These are phyloP conservation scores for Cheirogaleus major DNA, from an alignment of 2,797 vertebrate genomes.

Conservation along the genomic window DNA sequence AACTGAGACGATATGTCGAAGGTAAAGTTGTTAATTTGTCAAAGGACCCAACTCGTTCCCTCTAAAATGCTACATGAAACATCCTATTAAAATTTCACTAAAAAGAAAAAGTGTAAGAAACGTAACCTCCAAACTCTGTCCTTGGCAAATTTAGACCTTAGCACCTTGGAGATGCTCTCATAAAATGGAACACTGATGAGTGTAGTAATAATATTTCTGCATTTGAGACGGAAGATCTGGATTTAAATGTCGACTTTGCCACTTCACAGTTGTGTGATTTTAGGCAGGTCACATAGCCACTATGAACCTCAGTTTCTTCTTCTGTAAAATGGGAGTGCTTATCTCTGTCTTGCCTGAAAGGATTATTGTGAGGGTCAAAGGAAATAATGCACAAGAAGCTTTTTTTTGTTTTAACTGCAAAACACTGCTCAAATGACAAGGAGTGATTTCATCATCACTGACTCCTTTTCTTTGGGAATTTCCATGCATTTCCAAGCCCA, in stretches of 20 bases:
- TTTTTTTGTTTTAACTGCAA: not conserved
- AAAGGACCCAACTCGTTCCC: not conserved
- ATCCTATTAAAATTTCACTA: not conserved
- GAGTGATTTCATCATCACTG: not conserved
- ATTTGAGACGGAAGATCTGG: not conserved
- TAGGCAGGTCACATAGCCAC: not conserved
- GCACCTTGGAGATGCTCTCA: not conserved
- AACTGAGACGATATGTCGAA: not conserved
- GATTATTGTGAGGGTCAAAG: not conserved
- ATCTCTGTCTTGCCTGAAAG: not conserved
- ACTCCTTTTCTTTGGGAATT: not conserved
- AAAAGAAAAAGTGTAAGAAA: not conserved
- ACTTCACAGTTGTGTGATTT: not conserved
- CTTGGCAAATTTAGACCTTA: not conserved
- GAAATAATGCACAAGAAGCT: not conserved
- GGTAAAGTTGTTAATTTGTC: not conserved
- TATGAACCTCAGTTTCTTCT: not conserved
- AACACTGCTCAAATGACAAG: not conserved
- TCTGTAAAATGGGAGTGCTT: not conserved
- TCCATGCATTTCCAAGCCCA: not conserved
- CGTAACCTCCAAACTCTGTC: not conserved
- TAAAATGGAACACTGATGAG: not conserved
- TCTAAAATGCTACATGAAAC: not conserved
- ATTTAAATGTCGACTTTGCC: not conserved
- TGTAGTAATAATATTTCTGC: not conserved